A percentile compares a stretch with the other conserved stretches of the same genome.
phyloP scores from a whole-genome alignment of 2,888 invertebrate genomes.

The Omphaloscelis lunosa region DNA sequence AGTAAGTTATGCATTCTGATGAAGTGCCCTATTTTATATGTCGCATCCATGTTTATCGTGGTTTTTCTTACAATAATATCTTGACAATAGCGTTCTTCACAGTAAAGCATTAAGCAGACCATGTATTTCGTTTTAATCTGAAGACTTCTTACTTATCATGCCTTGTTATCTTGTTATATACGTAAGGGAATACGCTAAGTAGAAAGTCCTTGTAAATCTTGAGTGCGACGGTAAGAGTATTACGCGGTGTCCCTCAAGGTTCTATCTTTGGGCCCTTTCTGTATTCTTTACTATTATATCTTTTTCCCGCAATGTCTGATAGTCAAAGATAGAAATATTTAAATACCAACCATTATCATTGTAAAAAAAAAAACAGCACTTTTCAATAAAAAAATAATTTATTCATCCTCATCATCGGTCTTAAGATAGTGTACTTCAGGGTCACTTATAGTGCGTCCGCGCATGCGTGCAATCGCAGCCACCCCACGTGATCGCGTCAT shows the following conservation, averaged over 20 bases:
- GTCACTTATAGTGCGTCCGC: conserved; percentile 73
- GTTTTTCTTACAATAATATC: neutral
- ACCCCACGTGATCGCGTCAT: conserved; percentile 69
- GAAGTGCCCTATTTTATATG: neutral
- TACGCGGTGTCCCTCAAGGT: conserved; percentile 27
- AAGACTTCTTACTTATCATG: neutral
- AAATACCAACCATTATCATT: neutral
- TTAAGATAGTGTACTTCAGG: conserved; percentile 83
- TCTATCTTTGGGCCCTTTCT: conserved; percentile 10
- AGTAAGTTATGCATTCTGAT: neutral
- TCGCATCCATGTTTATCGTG: neutral
- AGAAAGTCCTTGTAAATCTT: neutral
- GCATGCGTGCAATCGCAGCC: conserved; percentile 71
- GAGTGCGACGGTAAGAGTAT: neutral
- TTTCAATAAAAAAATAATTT: conserved; percentile 63
- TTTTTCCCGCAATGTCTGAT: neutral
- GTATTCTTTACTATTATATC: neutral
- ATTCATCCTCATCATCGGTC: conserved; percentile 75
- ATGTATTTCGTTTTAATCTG: neutral
- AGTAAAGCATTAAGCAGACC: neutral
- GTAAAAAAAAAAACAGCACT: conserved; percentile 1
- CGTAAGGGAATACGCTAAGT: neutral
- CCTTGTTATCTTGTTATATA: neutral
- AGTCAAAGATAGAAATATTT: neutral
- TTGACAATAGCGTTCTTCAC: neutral